phyloP scores from a whole-genome alignment of 2,113 vertebrate genomes.

The Cathartes aura region DNA sequence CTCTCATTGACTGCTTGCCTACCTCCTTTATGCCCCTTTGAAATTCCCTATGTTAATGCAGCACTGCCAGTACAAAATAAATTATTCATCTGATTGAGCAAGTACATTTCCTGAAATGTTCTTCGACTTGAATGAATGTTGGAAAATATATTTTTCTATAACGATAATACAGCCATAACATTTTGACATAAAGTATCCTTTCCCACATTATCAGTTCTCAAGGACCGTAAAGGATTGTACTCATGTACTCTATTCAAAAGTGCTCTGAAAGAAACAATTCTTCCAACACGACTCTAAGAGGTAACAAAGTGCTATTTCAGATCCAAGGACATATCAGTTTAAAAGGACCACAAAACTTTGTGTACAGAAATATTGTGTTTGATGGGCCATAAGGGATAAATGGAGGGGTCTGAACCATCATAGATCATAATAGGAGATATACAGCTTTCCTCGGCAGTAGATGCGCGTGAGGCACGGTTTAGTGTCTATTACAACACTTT shows the following conservation, averaged over 20 bases:
- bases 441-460: background rate
- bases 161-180: background rate
- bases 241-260: background rate
- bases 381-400: background rate
- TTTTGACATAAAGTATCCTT: background rate
- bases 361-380: background rate
- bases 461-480: background rate
- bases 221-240: background rate
- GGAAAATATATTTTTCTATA: background rate
- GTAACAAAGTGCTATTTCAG: background rate
- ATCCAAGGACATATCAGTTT: background rate
- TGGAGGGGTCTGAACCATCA: background rate
- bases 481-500: background rate
- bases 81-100: conserved; percentile 32
- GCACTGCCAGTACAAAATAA: background rate
- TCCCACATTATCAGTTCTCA: background rate
- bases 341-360: background rate
- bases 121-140: background rate
- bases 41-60: background rate
- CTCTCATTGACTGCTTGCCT: background rate
- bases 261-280: background rate
- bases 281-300: background rate
- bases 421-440: background rate
- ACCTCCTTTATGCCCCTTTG: background rate
- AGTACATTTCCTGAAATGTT: background rate